A percentile compares a stretch with the other conserved stretches of the same genome.
phyloP scores from a whole-genome alignment of 2,113 vertebrate species.

The Zootoca vivipara region DNA sequence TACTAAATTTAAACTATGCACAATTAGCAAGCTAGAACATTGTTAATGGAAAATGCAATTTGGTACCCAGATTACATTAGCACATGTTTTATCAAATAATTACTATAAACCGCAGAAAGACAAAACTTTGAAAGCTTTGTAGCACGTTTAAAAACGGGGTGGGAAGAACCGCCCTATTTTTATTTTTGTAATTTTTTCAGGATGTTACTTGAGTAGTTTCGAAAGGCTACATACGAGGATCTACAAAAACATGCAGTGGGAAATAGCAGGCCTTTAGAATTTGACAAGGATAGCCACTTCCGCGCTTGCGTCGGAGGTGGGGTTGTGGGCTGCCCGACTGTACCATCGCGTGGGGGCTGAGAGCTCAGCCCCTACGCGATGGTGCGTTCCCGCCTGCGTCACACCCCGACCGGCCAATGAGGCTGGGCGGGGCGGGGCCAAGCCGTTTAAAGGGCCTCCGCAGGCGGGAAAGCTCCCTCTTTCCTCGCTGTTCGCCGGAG shows the following conservation, averaged over 20 bases:
- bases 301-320: no score
- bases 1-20: slow-evolving; percentile 29
- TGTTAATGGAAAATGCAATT: slow-evolving; percentile 20
- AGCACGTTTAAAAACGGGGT: not conserved
- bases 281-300: no score
- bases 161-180: not conserved
- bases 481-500: no score
- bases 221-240: not conserved
- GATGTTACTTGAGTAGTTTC: not conserved
- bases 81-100: not conserved
- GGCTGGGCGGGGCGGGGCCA: no score
- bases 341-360: no score
- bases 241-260: not conserved
- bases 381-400: no score
- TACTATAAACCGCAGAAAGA: not conserved
- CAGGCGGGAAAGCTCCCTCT: no score
- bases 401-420: no score
- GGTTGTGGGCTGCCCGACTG: no score
- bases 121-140: slow-evolving; percentile 1
- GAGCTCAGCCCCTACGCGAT: no score
- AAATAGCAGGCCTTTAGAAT: not conserved
- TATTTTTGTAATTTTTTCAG: not conserved
- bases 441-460: no score
- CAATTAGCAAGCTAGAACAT: not conserved
- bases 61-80: not conserved